Percentiles rank a stretch among this genome's conserved stretches.
phyloP scores from a whole-genome alignment of 92 coral and sea anemone genomes.

The Zoanthus sociatus region DNA sequence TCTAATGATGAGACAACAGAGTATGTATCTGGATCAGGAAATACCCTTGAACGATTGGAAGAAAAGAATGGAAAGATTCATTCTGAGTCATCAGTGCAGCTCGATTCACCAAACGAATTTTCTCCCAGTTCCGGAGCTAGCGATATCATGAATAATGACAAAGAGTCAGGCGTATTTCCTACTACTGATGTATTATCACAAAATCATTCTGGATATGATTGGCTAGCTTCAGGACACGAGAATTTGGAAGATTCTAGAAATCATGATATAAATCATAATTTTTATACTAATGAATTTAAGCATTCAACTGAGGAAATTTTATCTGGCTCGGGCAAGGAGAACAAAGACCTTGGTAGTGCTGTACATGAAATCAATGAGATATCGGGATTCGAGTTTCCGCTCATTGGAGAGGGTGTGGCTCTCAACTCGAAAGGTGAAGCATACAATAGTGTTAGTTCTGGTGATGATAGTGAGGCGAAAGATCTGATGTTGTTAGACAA shows the following conservation, averaged over 20 bases:
- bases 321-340: conserved; percentile 21
- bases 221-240: conserved; percentile 8
- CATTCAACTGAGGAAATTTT: background rate
- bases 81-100: background rate
- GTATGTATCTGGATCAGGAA: conserved; percentile 8
- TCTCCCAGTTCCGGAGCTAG: background rate
- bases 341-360: background rate
- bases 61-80: background rate
- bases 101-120: background rate
- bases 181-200: background rate
- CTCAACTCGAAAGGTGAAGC: conserved; percentile 7
- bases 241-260: conserved; percentile 7
- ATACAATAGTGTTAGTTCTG: background rate
- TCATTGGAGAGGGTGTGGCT: background rate
- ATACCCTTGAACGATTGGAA: background rate
- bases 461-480: background rate
- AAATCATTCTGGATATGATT: background rate
- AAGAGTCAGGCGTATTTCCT: too few relatives aligned
- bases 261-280: background rate
- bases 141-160: background rate
- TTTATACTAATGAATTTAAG: background rate
- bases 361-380: background rate
- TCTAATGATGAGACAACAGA: background rate
- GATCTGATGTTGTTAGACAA: too few relatives aligned
- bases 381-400: conserved; percentile 42